These are phyloP conservation scores for Neotragus moschatus DNA, from an alignment of 2,113 vertebrate species.

Conservation along the genomic window DNA sequence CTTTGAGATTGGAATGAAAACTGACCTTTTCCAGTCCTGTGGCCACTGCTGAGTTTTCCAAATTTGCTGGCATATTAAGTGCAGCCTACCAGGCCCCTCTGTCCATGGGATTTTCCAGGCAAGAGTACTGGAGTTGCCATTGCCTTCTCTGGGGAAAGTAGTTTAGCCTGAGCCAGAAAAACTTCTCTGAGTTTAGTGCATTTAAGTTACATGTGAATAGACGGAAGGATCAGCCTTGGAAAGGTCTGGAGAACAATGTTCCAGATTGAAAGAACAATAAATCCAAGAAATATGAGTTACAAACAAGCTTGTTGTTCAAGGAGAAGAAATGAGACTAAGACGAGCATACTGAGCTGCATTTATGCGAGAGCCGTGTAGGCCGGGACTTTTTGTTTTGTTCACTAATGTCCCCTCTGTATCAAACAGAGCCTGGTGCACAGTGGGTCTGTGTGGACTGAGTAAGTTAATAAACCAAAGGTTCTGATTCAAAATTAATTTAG, in stretches of 20 bases:
- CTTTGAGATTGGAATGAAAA: too few relatives aligned
- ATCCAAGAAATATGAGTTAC: too few relatives aligned
- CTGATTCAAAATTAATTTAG: background rate
- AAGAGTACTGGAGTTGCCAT: too few relatives aligned
- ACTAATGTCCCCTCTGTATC: background rate
- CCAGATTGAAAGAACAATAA: background rate
- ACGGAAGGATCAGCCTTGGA: background rate
- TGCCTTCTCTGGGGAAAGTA: too few relatives aligned
- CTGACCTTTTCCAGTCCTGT: too few relatives aligned
- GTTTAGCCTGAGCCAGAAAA: background rate
- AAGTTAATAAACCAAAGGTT: background rate
- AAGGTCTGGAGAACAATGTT: background rate
- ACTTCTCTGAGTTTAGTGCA: background rate
- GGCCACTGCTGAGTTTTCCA: too few relatives aligned
- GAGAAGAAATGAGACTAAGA: background rate
- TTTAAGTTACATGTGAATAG: background rate
- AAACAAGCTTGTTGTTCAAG: background rate
- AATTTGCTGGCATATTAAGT: too few relatives aligned
- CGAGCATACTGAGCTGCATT: rapidly evolving
- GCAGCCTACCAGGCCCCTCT: too few relatives aligned
- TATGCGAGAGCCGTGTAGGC: rapidly evolving
- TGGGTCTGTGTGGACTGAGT: background rate
- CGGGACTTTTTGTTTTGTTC: background rate
- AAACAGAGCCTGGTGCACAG: background rate
- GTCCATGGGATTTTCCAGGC: too few relatives aligned